phyloP scores from a whole-genome alignment of 2,797 vertebrate species.

The Micrastur ruficollis region DNA sequence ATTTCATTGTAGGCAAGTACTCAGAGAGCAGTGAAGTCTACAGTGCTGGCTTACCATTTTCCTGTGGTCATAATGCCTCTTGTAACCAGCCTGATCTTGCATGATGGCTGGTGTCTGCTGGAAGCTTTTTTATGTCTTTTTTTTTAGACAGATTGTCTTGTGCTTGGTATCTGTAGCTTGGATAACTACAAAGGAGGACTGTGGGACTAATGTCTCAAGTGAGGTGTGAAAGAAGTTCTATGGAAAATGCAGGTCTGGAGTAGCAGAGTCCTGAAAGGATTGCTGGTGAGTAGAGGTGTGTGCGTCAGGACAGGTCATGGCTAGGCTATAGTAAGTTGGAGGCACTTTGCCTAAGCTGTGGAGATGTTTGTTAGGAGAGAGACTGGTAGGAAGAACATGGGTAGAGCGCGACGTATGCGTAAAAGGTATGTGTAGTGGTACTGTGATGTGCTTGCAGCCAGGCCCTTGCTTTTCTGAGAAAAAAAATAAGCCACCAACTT shows the following conservation, averaged over 20 bases:
- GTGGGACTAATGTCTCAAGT: neutral
- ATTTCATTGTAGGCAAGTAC: neutral
- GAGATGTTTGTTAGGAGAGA: neutral
- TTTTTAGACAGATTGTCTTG: neutral
- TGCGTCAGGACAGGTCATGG: neutral
- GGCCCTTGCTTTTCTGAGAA: neutral
- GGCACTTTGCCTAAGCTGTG: neutral
- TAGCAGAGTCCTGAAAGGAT: neutral
- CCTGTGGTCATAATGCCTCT: neutral
- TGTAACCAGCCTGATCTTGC: neutral
- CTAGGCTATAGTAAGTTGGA: neutral
- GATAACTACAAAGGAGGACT: neutral
- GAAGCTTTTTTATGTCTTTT: neutral
- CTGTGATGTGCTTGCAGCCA: neutral
- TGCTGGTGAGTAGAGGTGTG: neutral
- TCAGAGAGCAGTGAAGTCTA: neutral
- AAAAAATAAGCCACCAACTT: neutral
- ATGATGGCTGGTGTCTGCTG: neutral
- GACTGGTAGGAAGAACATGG: neutral
- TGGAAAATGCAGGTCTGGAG: neutral
- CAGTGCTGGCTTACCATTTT: neutral
- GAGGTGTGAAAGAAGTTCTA: neutral
- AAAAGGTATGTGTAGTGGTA: neutral
- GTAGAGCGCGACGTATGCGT: rapidly evolving
- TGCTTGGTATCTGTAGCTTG: neutral